These are phyloP conservation scores for Exaiptasia diaphana DNA, from an alignment of 64 coral and sea anemone genomes.

Conservation along the genomic window DNA sequence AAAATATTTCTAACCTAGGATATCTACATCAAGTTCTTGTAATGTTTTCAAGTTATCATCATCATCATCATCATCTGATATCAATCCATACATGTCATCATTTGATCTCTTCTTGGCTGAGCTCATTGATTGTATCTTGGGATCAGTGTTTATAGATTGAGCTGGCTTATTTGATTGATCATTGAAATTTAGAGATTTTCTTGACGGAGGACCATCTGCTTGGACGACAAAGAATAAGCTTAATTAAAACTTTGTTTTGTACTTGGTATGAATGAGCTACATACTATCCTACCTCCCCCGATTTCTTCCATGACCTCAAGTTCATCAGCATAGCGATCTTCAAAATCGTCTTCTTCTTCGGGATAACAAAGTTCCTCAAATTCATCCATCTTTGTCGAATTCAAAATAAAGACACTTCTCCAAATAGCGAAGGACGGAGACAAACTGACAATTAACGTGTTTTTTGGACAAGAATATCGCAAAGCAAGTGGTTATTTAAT, in stretches of 20 bases:
- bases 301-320: constrained; percentile 80
- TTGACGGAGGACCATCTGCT: constrained; percentile 27
- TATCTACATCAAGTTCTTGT: neutral
- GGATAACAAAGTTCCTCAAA: constrained; percentile 22
- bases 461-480: too few species aligned
- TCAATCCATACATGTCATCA: constrained; percentile 63
- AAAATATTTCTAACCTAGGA: neutral
- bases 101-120: constrained; percentile 24
- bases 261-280: neutral
- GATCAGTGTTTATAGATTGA: neutral
- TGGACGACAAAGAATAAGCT: neutral
- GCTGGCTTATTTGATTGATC: neutral
- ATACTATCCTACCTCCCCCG: constrained; percentile 23
- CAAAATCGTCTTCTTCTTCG: constrained; percentile 56
- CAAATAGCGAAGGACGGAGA: too few species aligned
- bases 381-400: constrained; percentile 39
- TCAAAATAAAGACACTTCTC: neutral
- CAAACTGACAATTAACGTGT: too few species aligned
- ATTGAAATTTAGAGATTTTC: constrained; percentile 33
- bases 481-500: too few species aligned
- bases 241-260: neutral
- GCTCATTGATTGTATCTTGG: neutral
- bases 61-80: constrained; percentile 43
- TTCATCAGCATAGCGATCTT: constrained; percentile 93
- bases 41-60: neutral